Percentiles rank a stretch among this genome's conserved stretches.
These are phyloP conservation scores for Thymallus thymallus DNA, from an alignment of 2,113 vertebrate species.

Conservation along the genomic window DNA sequence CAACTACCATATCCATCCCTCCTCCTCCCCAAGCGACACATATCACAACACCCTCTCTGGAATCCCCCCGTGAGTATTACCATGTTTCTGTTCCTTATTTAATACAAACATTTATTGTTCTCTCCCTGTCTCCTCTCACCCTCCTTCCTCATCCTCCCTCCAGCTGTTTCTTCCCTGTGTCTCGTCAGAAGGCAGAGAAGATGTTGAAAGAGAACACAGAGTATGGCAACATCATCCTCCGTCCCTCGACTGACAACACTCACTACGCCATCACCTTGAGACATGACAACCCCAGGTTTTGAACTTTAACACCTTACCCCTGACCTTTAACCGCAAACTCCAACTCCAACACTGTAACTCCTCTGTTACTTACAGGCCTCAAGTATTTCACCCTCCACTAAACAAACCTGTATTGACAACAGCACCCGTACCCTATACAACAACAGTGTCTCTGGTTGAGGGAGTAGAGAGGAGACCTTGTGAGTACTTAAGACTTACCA, in stretches of 20 bases:
- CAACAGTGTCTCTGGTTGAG: background rate
- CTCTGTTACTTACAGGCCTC: no score
- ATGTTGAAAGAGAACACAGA: constrained; percentile 61
- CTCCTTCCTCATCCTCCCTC: background rate
- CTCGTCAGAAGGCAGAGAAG: constrained; percentile 58
- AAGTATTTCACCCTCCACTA: no score
- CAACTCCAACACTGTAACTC: no score
- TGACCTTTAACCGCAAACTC: no score
- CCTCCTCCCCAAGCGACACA: background rate
- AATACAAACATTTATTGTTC: no score
- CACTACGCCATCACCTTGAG: constrained; percentile 64
- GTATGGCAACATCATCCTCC: constrained; percentile 64
- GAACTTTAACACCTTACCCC: background rate
- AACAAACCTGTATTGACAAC: no score
- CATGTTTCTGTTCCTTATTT: background rate
- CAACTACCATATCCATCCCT: background rate
- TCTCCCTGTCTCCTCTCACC: background rate
- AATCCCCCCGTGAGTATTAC: constrained; percentile 14
- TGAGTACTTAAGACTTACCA: background rate
- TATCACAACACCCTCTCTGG: constrained; percentile 3
- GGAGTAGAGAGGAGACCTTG: no score
- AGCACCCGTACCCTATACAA: no score
- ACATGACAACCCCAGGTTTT: constrained; percentile 45
- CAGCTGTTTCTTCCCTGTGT: constrained; percentile 66
- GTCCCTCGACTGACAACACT: constrained; percentile 52